Conservation (phyloP, 2,888 invertebrate species). For the Neelides folsomi region DNA sequence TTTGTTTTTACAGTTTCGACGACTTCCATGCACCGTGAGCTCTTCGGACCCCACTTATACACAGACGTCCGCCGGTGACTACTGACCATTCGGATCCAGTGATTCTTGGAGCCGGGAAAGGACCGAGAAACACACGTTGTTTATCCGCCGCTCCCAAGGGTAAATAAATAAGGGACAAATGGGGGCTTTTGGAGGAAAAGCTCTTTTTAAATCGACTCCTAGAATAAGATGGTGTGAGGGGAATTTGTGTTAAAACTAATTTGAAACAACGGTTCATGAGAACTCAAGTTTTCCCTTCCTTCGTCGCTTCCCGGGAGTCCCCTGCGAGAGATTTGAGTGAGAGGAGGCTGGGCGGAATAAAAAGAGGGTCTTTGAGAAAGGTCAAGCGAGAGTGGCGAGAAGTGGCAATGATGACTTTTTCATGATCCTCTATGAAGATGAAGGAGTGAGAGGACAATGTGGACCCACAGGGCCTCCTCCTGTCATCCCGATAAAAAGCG, state of each 20-base stretch:
- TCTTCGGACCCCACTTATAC: not conserved
- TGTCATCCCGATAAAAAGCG: no score
- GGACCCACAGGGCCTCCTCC: not conserved
- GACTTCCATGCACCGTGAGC: constrained; percentile 4
- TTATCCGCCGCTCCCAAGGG: no score
- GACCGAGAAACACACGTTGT: no score
- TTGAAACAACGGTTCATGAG: not conserved
- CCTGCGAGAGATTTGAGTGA: not conserved
- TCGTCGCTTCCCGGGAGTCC: not conserved
- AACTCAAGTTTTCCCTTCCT: not conserved
- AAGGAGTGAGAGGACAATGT: constrained; percentile 7
- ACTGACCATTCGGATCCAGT: no score
- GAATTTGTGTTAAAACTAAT: no score
- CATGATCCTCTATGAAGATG: constrained; percentile 15
- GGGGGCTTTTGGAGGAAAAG: not conserved
- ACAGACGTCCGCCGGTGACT: no score
- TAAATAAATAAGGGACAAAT: not conserved
- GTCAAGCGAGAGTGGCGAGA: constrained; percentile 13
- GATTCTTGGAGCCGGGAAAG: no score
- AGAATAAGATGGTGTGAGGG: not conserved
- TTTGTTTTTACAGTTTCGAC: constrained; percentile 30
- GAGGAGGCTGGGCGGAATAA: not conserved
- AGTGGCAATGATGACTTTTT: constrained; percentile 26
- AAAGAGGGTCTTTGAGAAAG: constrained; percentile 16
- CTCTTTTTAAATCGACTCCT: no score